These are phyloP conservation scores for Watsonalla binaria DNA, from an alignment of 2,888 invertebrate species.

Conservation along the genomic window DNA sequence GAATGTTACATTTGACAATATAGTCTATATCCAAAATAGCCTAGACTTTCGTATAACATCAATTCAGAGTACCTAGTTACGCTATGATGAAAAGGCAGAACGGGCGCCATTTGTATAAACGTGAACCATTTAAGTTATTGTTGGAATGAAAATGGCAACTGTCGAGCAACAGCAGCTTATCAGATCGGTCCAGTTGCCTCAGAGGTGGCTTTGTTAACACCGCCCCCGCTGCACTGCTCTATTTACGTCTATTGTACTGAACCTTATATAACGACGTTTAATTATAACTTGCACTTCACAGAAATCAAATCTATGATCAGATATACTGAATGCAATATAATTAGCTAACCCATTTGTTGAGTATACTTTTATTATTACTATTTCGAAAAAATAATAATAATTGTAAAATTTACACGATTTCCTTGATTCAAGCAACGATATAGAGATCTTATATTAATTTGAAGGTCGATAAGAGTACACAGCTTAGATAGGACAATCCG, in stretches of 20 bases:
- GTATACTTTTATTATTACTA: no score
- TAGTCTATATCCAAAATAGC: no score
- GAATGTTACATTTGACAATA: no score
- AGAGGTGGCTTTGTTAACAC: constrained; percentile 11
- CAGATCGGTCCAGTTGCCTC: constrained; percentile 31
- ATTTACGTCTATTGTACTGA: neutral
- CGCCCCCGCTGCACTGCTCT: constrained; percentile 1
- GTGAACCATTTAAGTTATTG: constrained; percentile 22
- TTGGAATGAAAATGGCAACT: constrained; percentile 23
- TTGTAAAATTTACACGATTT: no score
- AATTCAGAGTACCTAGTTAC: constrained; percentile 7
- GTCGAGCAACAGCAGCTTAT: constrained; percentile 20
- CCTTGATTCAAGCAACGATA: no score
- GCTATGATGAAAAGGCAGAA: constrained; percentile 21
- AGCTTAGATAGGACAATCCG: neutral
- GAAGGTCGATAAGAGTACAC: neutral
- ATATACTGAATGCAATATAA: no score
- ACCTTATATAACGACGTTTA: neutral
- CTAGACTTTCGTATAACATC: no score
- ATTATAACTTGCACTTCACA: neutral
- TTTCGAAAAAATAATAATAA: no score
- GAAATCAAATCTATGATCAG: no score
- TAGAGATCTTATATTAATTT: no score
- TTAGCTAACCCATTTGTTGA: no score
- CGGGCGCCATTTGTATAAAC: constrained; percentile 18